phyloP scores from a whole-genome alignment of 2,113 vertebrate genomes.

The Motacilla tschutschensis region DNA sequence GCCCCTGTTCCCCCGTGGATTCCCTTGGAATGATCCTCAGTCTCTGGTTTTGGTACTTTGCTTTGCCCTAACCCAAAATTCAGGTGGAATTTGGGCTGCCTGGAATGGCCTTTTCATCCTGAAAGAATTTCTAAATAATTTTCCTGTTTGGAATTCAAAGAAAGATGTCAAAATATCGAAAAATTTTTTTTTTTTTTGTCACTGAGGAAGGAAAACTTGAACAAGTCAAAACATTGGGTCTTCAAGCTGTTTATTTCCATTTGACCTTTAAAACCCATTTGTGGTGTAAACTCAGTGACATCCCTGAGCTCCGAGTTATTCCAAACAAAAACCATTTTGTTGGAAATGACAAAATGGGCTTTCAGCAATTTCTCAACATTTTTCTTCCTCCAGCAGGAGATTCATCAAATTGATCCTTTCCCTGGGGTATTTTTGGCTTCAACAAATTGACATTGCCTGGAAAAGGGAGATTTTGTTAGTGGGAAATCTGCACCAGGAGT shows the following conservation, averaged over 20 bases:
- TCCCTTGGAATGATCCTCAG: background rate
- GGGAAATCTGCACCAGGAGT: background rate
- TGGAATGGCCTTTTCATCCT: background rate
- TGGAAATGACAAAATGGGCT: conserved; percentile 7
- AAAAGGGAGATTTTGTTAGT: background rate
- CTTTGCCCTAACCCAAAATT: background rate
- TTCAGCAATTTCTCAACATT: background rate
- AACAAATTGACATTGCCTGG: background rate
- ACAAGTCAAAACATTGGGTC: background rate
- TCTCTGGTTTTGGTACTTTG: background rate
- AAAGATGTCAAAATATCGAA: background rate
- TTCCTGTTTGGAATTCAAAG: background rate
- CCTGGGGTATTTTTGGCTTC: background rate
- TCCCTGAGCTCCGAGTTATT: background rate
- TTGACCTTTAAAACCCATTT: conserved; percentile 40
- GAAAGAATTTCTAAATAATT: background rate
- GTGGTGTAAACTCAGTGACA: background rate
- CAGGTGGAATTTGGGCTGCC: background rate
- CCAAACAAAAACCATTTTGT: background rate
- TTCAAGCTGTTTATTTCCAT: conserved; percentile 35
- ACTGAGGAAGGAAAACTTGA: background rate
- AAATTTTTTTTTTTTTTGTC: background rate
- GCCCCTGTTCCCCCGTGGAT: background rate
- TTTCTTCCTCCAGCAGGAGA: background rate
- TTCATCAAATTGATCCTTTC: background rate